These are phyloP conservation scores for Coenobita brevimanus DNA, from an alignment of 1,140 invertebrate species.

Conservation along the genomic window DNA sequence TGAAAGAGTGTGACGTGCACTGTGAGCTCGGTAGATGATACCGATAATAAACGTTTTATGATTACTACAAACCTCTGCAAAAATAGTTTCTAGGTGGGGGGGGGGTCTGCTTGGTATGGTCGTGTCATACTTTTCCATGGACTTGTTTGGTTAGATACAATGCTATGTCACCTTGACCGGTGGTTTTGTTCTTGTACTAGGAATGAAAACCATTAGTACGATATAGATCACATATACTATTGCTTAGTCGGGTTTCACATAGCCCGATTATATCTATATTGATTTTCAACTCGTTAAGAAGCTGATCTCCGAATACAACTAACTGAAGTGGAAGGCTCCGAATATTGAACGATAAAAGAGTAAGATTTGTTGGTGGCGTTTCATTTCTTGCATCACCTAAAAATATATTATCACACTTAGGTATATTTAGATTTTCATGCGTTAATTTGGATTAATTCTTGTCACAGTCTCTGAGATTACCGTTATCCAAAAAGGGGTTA, in stretches of 20 bases:
- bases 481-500: too few species aligned
- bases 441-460: too few species aligned
- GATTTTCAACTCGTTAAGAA: neutral
- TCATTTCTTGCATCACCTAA: neutral
- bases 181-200: neutral
- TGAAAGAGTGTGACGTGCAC: too few species aligned
- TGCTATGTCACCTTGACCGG: neutral
- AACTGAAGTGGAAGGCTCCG: neutral
- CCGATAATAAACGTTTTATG: too few species aligned
- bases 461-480: too few species aligned
- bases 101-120: too few species aligned
- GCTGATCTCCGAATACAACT: neutral
- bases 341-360: neutral
- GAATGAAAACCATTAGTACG: neutral
- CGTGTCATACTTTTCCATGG: neutral
- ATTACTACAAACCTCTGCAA: too few species aligned
- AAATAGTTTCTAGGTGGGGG: too few species aligned
- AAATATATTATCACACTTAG: neutral
- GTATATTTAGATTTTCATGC: too few species aligned
- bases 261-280: neutral
- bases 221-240: constrained; percentile 5
- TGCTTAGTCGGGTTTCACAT: constrained; percentile 4
- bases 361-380: neutral
- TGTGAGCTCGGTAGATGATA: too few species aligned
- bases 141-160: neutral